phyloP scores from a whole-genome alignment of 2,113 vertebrate species.

The Tamias sibiricus region DNA sequence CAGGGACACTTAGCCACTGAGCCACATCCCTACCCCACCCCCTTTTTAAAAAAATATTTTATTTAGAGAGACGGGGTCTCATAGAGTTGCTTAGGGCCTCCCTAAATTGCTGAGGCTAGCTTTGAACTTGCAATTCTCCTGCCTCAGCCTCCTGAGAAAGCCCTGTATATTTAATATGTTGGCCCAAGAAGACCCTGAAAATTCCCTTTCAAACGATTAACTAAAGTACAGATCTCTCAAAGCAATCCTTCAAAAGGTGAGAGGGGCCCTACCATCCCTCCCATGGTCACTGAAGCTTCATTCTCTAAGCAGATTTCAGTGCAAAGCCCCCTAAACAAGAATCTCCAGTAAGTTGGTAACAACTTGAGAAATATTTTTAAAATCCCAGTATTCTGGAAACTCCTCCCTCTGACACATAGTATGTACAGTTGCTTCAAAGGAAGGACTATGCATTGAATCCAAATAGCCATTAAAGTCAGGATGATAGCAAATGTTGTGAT shows the following conservation, averaged over 20 bases:
- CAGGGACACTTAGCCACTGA: no score
- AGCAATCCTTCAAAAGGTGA: background rate
- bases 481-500: conserved; percentile 5
- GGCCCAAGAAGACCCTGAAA: background rate
- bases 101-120: no score
- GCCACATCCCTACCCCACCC: no score
- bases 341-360: background rate
- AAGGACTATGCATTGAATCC: background rate
- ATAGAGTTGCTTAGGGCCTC: no score
- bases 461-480: background rate
- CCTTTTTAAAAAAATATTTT: no score
- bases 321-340: conserved; percentile 45
- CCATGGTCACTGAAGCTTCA: background rate
- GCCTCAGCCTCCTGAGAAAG: background rate
- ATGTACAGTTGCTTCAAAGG: background rate
- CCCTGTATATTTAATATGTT: background rate
- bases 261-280: background rate
- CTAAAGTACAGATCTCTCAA: background rate
- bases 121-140: no score
- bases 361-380: conserved; percentile 18
- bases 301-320: conserved; percentile 12
- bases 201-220: background rate
- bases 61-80: no score
- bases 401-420: background rate
- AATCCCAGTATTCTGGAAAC: conserved; percentile 19